Percentiles rank a stretch among this genome's conserved stretches.
Evolutionary conservation across 2,888 invertebrate species (phyloP).

Genomic region (Pachymerium ferrugineum): DNA sequence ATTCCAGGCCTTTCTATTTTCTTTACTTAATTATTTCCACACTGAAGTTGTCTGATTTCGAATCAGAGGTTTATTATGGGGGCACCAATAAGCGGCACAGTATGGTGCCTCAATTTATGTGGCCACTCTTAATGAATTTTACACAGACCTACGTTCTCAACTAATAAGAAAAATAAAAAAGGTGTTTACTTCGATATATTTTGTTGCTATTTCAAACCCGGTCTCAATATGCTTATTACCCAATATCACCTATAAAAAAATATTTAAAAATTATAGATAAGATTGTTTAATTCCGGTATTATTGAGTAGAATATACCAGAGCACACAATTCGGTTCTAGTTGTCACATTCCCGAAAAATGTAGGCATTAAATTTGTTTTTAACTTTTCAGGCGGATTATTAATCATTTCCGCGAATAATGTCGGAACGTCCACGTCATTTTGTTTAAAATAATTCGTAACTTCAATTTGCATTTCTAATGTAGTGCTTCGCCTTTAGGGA

Average conservation of each 20-base stretch:
- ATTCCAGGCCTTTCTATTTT: no score
- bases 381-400: background rate
- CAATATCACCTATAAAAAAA: slow-evolving; percentile 41
- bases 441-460: slow-evolving; percentile 65
- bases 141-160: no score
- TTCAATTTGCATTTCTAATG: slow-evolving; percentile 74
- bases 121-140: no score
- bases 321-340: slow-evolving; percentile 32
- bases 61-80: no score
- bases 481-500: slow-evolving; percentile 71
- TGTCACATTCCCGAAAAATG: slow-evolving; percentile 36
- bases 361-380: slow-evolving; percentile 28
- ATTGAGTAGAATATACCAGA: slow-evolving; percentile 33
- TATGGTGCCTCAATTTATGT: no score
- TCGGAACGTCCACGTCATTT: slow-evolving; percentile 37
- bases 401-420: slow-evolving; percentile 37
- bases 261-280: no score
- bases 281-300: background rate
- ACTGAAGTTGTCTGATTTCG: no score
- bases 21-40: no score
- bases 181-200: slow-evolving; percentile 46
- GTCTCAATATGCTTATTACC: slow-evolving; percentile 44
- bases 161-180: no score
- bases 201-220: slow-evolving; percentile 44
- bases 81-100: no score